Percentiles rank a stretch among this genome's conserved stretches.
Conservation (phyloP, 1,140 invertebrate species). For the Anoplolepis gracilipes region DNA sequence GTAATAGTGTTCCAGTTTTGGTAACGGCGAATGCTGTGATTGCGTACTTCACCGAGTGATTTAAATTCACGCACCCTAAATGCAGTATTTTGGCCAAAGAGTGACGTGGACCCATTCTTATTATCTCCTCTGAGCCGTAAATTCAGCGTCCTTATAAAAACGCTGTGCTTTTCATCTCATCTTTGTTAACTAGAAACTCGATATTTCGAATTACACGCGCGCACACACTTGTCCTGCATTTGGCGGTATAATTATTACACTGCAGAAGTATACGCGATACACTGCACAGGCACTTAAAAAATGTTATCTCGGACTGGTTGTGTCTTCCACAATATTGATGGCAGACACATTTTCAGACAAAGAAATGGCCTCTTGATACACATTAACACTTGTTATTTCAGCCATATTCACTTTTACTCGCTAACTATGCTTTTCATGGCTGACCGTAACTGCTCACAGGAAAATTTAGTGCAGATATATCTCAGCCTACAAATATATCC, state of each 20-base stretch:
- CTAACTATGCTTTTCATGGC: constrained; percentile 58
- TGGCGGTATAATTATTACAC: constrained; percentile 65
- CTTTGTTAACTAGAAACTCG: constrained; percentile 64
- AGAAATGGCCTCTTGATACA: constrained; percentile 67
- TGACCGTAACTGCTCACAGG: constrained; percentile 55
- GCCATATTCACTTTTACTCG: constrained; percentile 64
- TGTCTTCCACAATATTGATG: constrained; percentile 57
- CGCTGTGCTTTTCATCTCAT: constrained; percentile 67
- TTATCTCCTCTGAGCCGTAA: constrained; percentile 67
- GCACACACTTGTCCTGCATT: constrained; percentile 68
- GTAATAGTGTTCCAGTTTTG: constrained; percentile 64
- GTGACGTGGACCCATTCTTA: constrained; percentile 68
- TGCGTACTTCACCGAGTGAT: constrained; percentile 73
- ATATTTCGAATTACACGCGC: constrained; percentile 67
- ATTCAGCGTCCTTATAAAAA: constrained; percentile 66
- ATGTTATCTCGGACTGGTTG: constrained; percentile 46
- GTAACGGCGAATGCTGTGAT: constrained; percentile 68
- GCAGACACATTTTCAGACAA: constrained; percentile 46
- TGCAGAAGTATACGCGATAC: constrained; percentile 64
- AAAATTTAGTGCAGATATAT: constrained; percentile 47
- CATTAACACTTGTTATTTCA: constrained; percentile 68
- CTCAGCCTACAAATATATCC: constrained; percentile 14
- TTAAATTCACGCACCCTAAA: constrained; percentile 70
- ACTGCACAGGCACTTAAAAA: constrained; percentile 71
- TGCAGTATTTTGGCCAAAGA: constrained; percentile 72